Evolutionary conservation across 1,140 invertebrate genomes (phyloP), one percentile per base, ranked within the genome.

Genomic region (Lordiphosa clarofinis): DNA sequence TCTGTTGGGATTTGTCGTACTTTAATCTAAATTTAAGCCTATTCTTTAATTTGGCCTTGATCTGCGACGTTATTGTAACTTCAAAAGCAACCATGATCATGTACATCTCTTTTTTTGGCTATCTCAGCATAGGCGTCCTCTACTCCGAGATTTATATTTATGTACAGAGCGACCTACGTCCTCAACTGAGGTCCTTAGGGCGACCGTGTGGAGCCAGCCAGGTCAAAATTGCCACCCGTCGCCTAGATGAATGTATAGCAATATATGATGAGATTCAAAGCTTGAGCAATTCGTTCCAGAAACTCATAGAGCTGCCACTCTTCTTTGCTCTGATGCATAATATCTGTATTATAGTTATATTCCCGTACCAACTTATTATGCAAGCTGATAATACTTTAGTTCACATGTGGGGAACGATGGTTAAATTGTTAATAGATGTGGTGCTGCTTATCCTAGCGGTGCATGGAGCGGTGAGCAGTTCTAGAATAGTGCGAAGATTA

Each of bases 191-290:
- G 3, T n/a, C 4, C 0, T 7, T 81, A 4, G 9, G 49, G 2
- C n/a, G 47, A 0, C 3, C 35, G 5, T 53, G 12, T 13, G 24
- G 54, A 24, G 4, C 21, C 1, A 6, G 24, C 1, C 28, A 60
- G 5, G 19, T 42, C 1, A 52, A 19, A 39, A 44, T 3, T 0
- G 38, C 43, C 0, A 13, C 12, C 1, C 7, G 21, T 3, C 36
- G 19, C 0, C 13, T 82, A 31, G 40, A 62, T 3, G 66, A 73
- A 9, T 82, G 68, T 21, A 7, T 76, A 5, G 24, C 46, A n/a
- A 42, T 82, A 2, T 84, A 82, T 21, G 31, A 55, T 10, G 72
- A 65, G 9, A 66, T 82, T 5, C 49, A 60, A 3, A 15, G 39
- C 4, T 19, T 65, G 15, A 44, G 37, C 4, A 5, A 6, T 4